phyloP scores from a whole-genome alignment of 2,113 vertebrate genomes.

The Trachemys scripta region DNA sequence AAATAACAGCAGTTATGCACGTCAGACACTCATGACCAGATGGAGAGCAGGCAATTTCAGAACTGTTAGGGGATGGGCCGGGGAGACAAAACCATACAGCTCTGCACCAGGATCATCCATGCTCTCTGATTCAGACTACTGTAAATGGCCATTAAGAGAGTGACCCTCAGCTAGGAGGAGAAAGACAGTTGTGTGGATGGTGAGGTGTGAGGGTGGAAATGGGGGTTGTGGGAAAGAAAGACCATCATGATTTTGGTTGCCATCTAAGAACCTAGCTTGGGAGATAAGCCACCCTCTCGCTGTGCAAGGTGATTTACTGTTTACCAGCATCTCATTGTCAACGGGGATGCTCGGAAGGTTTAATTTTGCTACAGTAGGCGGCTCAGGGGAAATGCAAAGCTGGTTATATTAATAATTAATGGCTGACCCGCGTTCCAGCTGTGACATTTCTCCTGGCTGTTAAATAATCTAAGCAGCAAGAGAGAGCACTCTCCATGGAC shows the following conservation, averaged over 20 bases:
- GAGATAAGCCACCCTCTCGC: fast-evolving
- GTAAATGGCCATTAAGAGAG: no score
- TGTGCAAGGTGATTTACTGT: background rate
- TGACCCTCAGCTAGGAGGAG: background rate
- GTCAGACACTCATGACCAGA: background rate
- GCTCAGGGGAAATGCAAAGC: background rate
- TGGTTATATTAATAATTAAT: background rate
- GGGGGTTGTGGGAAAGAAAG: background rate
- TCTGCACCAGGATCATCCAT: background rate
- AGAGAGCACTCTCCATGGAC: background rate
- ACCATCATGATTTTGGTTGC: background rate
- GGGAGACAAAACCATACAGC: fast-evolving
- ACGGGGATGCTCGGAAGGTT: fast-evolving
- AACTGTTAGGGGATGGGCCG: background rate
- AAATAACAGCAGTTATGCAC: slow-evolving; percentile 36
- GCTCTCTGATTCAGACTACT: background rate
- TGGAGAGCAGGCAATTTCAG: background rate
- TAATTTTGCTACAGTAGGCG: fast-evolving
- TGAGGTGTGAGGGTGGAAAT: background rate
- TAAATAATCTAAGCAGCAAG: background rate
- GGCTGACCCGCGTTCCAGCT: background rate
- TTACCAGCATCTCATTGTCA: background rate
- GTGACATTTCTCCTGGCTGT: background rate
- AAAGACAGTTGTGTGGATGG: background rate
- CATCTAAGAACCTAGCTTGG: fast-evolving